These are phyloP conservation scores for Parotocinclus haroldoi DNA, from an alignment of 2,797 vertebrate genomes.

Conservation along the genomic window DNA sequence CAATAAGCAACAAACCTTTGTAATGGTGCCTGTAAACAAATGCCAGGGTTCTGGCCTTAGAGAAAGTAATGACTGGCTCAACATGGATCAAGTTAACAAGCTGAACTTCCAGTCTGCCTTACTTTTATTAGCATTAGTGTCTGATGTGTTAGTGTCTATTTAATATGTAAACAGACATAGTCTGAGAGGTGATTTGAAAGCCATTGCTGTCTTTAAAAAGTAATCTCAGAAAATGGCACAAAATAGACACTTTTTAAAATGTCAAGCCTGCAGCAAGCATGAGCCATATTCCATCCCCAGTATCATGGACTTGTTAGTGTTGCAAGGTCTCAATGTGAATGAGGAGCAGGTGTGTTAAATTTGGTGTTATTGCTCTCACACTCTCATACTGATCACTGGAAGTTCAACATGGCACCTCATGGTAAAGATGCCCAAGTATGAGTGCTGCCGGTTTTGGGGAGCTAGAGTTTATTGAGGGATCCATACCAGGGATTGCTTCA, in stretches of 20 bases:
- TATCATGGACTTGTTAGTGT: too few relatives aligned
- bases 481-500: too few relatives aligned
- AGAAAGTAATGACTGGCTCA: background rate
- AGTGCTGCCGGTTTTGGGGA: too few relatives aligned
- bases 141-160: too few relatives aligned
- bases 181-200: background rate
- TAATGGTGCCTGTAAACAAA: slow-evolving; percentile 1
- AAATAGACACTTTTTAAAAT: slow-evolving; percentile 1
- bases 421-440: too few relatives aligned
- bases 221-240: background rate
- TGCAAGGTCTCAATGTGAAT: too few relatives aligned
- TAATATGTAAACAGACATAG: background rate
- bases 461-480: too few relatives aligned
- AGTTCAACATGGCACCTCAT: too few relatives aligned
- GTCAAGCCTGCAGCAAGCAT: slow-evolving; percentile 13
- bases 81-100: background rate
- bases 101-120: background rate
- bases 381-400: too few relatives aligned
- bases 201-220: slow-evolving; percentile 6
- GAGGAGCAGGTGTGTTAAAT: too few relatives aligned
- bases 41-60: background rate
- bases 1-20: background rate
- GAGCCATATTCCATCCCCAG: too few relatives aligned
- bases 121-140: background rate
- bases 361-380: too few relatives aligned